Conservation (phyloP, 2,888 invertebrate species). For the Neocrepidodera transversa region DNA sequence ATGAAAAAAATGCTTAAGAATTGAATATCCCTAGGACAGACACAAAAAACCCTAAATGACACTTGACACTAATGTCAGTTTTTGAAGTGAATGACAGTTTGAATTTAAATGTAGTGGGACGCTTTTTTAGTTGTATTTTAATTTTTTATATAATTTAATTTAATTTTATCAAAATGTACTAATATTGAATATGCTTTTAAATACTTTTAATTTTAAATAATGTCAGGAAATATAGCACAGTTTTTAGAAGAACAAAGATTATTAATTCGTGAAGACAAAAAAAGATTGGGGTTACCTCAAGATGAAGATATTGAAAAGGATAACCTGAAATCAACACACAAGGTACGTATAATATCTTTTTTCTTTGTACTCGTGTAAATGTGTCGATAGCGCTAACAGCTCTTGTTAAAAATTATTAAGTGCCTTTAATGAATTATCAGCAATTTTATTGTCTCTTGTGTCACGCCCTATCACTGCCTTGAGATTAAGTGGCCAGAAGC, state of each 20-base stretch:
- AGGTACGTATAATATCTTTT: conserved; percentile 20
- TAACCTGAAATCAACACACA: conserved; percentile 23
- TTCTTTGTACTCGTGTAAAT: conserved; percentile 12
- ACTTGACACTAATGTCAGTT: too few species aligned
- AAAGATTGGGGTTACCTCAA: conserved; percentile 43
- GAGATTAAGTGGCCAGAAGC: conserved; percentile 7
- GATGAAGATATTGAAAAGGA: conserved; percentile 12
- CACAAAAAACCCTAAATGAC: too few species aligned
- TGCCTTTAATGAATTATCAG: conserved; percentile 18
- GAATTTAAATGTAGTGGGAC: too few species aligned
- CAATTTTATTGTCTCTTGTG: conserved; percentile 22
- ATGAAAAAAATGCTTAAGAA: too few species aligned
- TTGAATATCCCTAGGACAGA: too few species aligned
- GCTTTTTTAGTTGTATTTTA: too few species aligned
- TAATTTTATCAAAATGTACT: conserved; percentile 1
- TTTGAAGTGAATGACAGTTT: too few species aligned
- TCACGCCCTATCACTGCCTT: conserved; percentile 1
- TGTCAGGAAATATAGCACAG: conserved; percentile 46
- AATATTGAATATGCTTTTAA: conserved; percentile 8
- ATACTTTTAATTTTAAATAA: conserved; percentile 29
- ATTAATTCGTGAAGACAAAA: conserved; percentile 46
- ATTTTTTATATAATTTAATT: too few species aligned
- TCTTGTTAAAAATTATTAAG: neutral
- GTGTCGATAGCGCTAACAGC: conserved; percentile 4
- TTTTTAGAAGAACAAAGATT: conserved; percentile 47